Percentiles rank a stretch among this genome's conserved stretches.
These are phyloP conservation scores for Tiphia femorata DNA, from an alignment of 2,888 invertebrate genomes.

Conservation along the genomic window DNA sequence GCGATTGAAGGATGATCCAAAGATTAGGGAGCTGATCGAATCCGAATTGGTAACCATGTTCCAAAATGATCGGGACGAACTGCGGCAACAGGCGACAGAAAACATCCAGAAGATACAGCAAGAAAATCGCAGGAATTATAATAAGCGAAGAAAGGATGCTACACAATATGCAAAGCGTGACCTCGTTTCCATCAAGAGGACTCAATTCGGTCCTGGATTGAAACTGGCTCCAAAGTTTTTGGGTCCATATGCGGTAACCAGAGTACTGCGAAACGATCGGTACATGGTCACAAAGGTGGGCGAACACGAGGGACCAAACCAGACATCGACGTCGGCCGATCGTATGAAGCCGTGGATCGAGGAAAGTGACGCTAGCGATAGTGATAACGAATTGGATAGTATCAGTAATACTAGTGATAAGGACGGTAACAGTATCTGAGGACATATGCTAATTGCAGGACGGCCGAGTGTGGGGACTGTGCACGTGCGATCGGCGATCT, in stretches of 20 bases:
- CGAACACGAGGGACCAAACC: background rate
- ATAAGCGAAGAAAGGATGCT: background rate
- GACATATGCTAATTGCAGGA: no score
- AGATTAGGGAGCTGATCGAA: background rate
- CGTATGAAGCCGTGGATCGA: conserved; percentile 1
- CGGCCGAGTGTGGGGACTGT: no score
- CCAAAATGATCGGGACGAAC: background rate
- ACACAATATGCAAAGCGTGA: background rate
- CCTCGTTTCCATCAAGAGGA: background rate
- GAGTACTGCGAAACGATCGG: background rate
- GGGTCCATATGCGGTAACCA: background rate
- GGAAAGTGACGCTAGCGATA: no score
- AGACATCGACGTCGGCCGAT: background rate
- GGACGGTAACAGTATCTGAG: no score
- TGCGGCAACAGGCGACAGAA: background rate
- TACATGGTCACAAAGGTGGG: background rate
- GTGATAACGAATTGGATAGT: no score
- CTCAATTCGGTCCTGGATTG: background rate
- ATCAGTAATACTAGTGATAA: no score
- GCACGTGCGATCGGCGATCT: no score
- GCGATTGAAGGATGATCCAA: background rate
- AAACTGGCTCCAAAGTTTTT: no score
- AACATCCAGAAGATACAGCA: no score
- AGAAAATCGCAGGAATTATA: background rate
- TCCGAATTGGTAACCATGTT: background rate